Evolutionary conservation across 2,888 invertebrate genomes (phyloP).

Genomic region (Leistus spinibarbis): DNA sequence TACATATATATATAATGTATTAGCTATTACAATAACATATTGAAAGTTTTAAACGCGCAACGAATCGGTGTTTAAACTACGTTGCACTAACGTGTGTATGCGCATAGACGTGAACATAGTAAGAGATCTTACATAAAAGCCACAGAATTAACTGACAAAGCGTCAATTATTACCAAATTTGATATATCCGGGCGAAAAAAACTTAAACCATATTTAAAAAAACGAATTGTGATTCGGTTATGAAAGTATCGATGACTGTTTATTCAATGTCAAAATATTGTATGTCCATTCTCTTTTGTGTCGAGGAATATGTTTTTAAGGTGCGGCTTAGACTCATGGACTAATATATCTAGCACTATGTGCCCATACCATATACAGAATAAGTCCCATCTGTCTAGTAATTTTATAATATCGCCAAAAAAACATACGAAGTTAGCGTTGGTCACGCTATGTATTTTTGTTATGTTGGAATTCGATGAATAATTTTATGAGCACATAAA

Average conservation of each 20-base stretch:
- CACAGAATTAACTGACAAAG: too few relatives aligned
- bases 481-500: too few relatives aligned
- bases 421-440: conserved; percentile 4
- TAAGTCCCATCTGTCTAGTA: too few relatives aligned
- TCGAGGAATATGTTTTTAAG: background rate
- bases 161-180: too few relatives aligned
- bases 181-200: background rate
- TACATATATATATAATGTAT: background rate
- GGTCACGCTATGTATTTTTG: too few relatives aligned
- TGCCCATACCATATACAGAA: too few relatives aligned
- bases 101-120: too few relatives aligned
- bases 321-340: background rate
- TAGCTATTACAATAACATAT: background rate
- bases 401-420: too few relatives aligned
- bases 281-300: background rate
- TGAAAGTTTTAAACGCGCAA: background rate
- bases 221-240: background rate
- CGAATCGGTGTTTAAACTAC: background rate
- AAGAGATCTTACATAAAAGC: too few relatives aligned
- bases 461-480: too few relatives aligned
- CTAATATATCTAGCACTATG: too few relatives aligned
- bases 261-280: background rate
- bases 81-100: too few relatives aligned
- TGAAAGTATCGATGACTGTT: background rate
- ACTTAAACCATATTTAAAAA: background rate